A percentile compares a stretch with the other conserved stretches of the same genome.
Evolutionary conservation across 2,797 vertebrate genomes (phyloP).

Genomic region (Podargus strigoides): DNA sequence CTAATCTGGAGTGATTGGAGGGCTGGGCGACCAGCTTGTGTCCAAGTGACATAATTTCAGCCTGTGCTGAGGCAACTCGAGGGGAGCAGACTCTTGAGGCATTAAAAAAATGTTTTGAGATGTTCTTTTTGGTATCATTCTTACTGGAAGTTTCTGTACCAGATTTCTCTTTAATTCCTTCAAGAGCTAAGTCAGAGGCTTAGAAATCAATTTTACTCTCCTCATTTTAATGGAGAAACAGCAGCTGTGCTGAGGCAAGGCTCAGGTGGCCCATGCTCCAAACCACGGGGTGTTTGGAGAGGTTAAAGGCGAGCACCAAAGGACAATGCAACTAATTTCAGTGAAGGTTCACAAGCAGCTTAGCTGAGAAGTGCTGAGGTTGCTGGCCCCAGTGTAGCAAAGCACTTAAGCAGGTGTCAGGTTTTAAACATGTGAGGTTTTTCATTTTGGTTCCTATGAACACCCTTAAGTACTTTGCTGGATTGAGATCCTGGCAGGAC

Average conservation of each 20-base stretch:
- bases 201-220: neutral
- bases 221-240: neutral
- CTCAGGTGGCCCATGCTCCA: neutral
- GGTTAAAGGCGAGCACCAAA: neutral
- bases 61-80: neutral
- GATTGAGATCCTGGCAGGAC: neutral
- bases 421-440: neutral
- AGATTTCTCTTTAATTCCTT: neutral
- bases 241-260: neutral
- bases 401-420: neutral
- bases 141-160: neutral
- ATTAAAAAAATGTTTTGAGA: neutral
- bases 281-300: neutral
- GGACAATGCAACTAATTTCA: neutral
- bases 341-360: neutral
- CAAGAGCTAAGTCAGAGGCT: neutral
- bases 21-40: neutral
- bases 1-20: neutral
- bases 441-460: neutral
- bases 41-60: neutral
- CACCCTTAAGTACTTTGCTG: neutral
- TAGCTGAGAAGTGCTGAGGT: neutral
- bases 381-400: neutral
- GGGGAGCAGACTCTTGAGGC: neutral
- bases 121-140: neutral